A percentile compares a stretch with the other conserved stretches of the same genome.
These are phyloP conservation scores for Clarias pachynema DNA, from an alignment of 2,797 vertebrate genomes.

Conservation along the genomic window DNA sequence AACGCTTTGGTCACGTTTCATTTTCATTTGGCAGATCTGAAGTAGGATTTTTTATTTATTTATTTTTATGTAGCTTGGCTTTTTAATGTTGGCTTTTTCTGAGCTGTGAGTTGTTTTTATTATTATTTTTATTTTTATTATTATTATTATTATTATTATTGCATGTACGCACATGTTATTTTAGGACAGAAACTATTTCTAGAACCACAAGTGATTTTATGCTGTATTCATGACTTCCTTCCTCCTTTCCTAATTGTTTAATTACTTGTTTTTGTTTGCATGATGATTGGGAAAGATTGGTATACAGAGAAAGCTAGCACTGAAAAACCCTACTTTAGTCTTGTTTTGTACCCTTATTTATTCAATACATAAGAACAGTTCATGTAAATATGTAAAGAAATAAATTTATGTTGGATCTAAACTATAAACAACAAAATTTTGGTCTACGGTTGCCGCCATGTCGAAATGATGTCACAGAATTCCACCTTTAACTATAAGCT, in stretches of 20 bases:
- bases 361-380: too few relatives aligned
- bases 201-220: not conserved
- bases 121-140: not conserved
- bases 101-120: not conserved
- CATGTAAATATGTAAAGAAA: too few relatives aligned
- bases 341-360: too few relatives aligned
- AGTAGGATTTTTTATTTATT: not conserved
- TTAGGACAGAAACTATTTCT: not conserved
- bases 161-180: not conserved
- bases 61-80: not conserved
- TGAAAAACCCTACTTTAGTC: too few relatives aligned
- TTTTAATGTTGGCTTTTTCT: not conserved
- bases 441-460: not conserved
- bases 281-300: not conserved
- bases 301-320: not conserved
- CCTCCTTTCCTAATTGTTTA: too few relatives aligned
- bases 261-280: not conserved
- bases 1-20: not conserved
- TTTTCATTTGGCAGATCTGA: conserved; percentile 8
- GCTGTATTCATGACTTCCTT: not conserved
- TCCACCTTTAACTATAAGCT: not conserved
- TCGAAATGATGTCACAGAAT: not conserved
- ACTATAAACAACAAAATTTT: too few relatives aligned
- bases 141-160: not conserved
- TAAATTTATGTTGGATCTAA: too few relatives aligned